Conservation (phyloP, 2,888 invertebrate genomes). For the Myathropa florea region DNA sequence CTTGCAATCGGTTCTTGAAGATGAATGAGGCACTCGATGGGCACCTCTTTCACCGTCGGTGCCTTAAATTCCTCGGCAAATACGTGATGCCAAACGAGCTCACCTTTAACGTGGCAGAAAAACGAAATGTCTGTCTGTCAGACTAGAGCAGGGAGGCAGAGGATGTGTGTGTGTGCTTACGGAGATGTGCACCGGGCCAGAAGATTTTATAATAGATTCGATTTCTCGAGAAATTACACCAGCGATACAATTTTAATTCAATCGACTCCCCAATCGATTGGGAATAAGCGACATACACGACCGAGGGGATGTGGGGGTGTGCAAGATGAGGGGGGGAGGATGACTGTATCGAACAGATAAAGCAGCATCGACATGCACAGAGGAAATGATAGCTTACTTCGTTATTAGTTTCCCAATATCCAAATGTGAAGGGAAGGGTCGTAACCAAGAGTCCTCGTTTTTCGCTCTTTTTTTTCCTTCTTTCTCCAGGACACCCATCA, state of each 20-base stretch:
- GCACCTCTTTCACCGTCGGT: background rate
- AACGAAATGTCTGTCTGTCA: background rate
- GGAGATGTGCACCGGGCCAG: conserved; percentile 53
- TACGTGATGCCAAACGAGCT: conserved; percentile 40
- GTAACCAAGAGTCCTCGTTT: background rate
- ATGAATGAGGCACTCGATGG: conserved; percentile 25
- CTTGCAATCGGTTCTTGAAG: conserved; percentile 40
- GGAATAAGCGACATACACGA: background rate
- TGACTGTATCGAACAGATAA: background rate
- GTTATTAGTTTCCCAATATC: conserved; percentile 44
- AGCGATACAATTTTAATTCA: conserved; percentile 69
- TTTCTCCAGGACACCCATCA: background rate
- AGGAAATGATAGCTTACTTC: background rate
- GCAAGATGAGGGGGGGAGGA: background rate
- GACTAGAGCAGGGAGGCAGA: background rate
- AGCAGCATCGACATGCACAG: background rate
- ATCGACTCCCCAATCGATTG: conserved; percentile 54
- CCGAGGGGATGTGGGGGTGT: background rate
- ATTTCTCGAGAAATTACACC: conserved; percentile 68
- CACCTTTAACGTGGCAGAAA: conserved; percentile 31
- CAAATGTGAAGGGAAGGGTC: conserved; percentile 28
- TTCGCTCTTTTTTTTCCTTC: background rate
- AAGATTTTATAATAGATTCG: conserved; percentile 68
- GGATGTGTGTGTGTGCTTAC: conserved; percentile 8
- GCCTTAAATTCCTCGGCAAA: conserved; percentile 43